Evolutionary conservation across 2,113 vertebrate species (phyloP).

Genomic region (Lophius piscatorius): DNA sequence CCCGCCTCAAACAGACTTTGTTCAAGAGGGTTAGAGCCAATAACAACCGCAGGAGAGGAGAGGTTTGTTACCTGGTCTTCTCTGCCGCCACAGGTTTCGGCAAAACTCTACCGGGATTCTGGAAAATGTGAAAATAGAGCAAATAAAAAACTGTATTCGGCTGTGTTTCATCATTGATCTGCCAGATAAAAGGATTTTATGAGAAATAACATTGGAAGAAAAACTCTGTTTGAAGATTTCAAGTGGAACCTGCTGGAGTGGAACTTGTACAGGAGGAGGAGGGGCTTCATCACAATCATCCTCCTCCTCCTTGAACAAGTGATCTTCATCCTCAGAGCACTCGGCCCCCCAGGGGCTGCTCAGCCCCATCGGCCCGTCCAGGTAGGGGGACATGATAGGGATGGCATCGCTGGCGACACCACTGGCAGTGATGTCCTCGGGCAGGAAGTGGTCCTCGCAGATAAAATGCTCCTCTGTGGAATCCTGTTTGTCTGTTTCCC

Average conservation of each 20-base stretch:
- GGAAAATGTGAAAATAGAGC: background rate
- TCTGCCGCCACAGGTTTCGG: background rate
- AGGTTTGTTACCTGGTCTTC: slow-evolving; percentile 13
- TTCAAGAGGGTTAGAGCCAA: too few relatives aligned
- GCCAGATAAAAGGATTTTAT: too few relatives aligned
- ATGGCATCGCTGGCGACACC: slow-evolving; percentile 73
- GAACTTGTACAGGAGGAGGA: background rate
- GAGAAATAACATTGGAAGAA: background rate
- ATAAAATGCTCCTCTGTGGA: slow-evolving; percentile 56
- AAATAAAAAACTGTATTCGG: too few relatives aligned
- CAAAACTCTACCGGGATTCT: slow-evolving; percentile 10
- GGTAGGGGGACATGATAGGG: slow-evolving; percentile 75
- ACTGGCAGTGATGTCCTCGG: slow-evolving; percentile 64
- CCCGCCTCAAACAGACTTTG: too few relatives aligned
- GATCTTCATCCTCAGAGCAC: slow-evolving; percentile 8
- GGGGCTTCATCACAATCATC: background rate
- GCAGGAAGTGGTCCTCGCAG: slow-evolving; percentile 83
- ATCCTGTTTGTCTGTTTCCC: slow-evolving; percentile 66
- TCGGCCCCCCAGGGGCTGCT: slow-evolving; percentile 3
- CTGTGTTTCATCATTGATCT: too few relatives aligned
- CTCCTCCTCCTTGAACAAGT: background rate
- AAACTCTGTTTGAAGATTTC: too few relatives aligned
- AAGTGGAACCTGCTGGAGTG: slow-evolving; percentile 20
- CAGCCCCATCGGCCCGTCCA: slow-evolving; percentile 50
- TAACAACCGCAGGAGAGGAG: background rate